Base-by-base conservation (phyloP, 1,140 invertebrate genomes). In the Matsumurasca onukii region DNA sequence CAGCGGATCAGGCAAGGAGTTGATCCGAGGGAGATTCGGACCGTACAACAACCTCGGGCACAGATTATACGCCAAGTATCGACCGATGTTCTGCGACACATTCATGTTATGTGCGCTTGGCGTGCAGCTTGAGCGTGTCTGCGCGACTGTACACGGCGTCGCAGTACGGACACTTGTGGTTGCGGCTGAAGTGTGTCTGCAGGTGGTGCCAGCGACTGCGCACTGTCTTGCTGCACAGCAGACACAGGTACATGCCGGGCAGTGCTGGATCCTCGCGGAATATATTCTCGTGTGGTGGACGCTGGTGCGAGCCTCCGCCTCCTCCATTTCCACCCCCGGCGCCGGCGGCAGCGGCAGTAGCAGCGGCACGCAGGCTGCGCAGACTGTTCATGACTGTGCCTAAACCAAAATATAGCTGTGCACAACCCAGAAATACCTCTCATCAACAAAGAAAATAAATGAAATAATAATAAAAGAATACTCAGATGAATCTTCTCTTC, bases 171-270 rank as follows among this genome's bases (percentile, higher is more conserved):
- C 91, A 93, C 73, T 86, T 85, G 70, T 88, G 91, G 71, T 91
- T 83, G 79, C 90, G 86, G 59, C 88, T 85, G 48, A 88, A 90
- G 79, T 93, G 91, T 71, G 89, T 91, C 80, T 92, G 90, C 81
- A 86, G 91, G 81, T 93, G 91, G 80, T 94, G 91, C 90, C 91
- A 92, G 75, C 90, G 83, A 80, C 92, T 92, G 77, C 90, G 89
- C 66, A 93, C 91, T 81, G 91, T 87, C 83, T 93, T 94, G 75
- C 88, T 87, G 80, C 91, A 94, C 22, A 87, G 85, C 72, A 88
- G 88, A 81, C 91, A 94, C 5, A 71, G 51, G 71, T 69, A 73
- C 69, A 74, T 69, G 31, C 70, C 71, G 1, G 73, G 70, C 9
- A 31, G 55, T 25, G 25, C 30, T 24, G 73, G 71, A 67, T 75